Base-by-base conservation (phyloP, 1,140 invertebrate species). In the Ericerus pela region DNA sequence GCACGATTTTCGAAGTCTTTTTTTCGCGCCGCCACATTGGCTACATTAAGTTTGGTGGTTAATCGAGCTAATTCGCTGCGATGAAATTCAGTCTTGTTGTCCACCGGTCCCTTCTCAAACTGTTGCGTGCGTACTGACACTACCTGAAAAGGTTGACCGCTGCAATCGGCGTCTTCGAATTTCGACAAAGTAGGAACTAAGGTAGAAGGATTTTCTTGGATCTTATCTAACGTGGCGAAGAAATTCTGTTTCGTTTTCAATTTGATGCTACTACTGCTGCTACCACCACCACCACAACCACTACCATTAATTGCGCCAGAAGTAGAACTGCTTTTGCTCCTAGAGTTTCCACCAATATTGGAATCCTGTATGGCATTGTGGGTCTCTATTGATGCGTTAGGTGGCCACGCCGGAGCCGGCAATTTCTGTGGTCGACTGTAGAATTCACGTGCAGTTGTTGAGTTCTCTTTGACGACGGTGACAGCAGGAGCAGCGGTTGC, bases 351-450 rank as follows among this genome's bases (percentile, higher is more conserved):
- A n/a, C n/a, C n/a, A n/a, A n/a, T n/a, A n/a, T n/a, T n/a, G n/a
- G n/a, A n/a, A n/a, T n/a, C n/a, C n/a, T n/a, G n/a, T n/a, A n/a
- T n/a, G n/a, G n/a, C n/a, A n/a, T n/a, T n/a, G n/a, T n/a, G n/a
- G n/a, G n/a, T n/a, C n/a, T n/a, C n/a, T n/a, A n/a, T n/a, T n/a
- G n/a, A n/a, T n/a, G n/a, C n/a, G n/a, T n/a, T n/a, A 0, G 84
- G 83, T 0, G 84, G 83, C 84, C 84, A 86, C 1, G 80, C 73
- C 20, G 80, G 77, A 57, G 76, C 77, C 53, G 80, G 78, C 37
- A 86, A 65, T 63, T 84, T 85, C 62, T 85, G 82, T 1, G 84
- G 82, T 61, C 81, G 73, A 5, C 80, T 78, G 62, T 86, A 85
- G 63, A 85, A 85, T 63, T 86, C 84, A 51, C 78, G 76, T 56